A percentile compares a stretch with the other conserved stretches of the same genome.
These are phyloP conservation scores for Holothuria scabra DNA, from an alignment of 53 echinoderm and acorn worm genomes.

Conservation along the genomic window DNA sequence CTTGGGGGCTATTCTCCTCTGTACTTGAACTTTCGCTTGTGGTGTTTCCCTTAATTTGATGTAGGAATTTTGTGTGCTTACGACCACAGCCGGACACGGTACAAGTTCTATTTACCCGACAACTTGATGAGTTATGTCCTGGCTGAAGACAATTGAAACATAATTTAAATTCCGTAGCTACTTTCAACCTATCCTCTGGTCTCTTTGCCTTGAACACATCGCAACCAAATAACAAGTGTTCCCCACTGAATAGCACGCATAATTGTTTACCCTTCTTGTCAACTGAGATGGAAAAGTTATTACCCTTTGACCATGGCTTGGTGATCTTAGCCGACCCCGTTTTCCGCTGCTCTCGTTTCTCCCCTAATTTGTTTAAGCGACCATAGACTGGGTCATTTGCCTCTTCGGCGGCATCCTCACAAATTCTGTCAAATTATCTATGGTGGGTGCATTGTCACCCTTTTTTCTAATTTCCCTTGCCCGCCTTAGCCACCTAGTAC, in stretches of 20 bases:
- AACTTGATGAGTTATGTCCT: conserved; percentile 49
- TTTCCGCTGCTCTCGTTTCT: no score
- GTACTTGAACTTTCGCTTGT: no score
- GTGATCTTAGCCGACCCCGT: no score
- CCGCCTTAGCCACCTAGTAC: conserved; percentile 39
- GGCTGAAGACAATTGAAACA: conserved; percentile 50
- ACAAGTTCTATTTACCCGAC: conserved; percentile 46
- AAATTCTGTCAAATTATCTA: no score
- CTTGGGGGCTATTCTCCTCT: neutral
- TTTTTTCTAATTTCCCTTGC: conserved; percentile 15
- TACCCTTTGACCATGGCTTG: no score
- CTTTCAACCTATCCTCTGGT: conserved; percentile 44
- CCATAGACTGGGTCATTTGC: no score
- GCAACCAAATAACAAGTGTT: conserved; percentile 46
- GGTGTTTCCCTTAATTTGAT: conserved; percentile 14
- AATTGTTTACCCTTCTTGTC: no score
- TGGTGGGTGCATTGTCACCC: neutral
- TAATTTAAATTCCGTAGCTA: conserved; percentile 33
- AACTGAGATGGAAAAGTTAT: no score
- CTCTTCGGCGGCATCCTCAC: no score
- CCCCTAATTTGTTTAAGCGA: no score
- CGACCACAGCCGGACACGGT: conserved; percentile 43
- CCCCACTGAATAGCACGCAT: neutral
- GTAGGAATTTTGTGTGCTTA: conserved; percentile 62
- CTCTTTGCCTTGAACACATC: conserved; percentile 33